These are phyloP conservation scores for Anagyrus pseudococci DNA, from an alignment of 2,888 invertebrate species.

Conservation along the genomic window DNA sequence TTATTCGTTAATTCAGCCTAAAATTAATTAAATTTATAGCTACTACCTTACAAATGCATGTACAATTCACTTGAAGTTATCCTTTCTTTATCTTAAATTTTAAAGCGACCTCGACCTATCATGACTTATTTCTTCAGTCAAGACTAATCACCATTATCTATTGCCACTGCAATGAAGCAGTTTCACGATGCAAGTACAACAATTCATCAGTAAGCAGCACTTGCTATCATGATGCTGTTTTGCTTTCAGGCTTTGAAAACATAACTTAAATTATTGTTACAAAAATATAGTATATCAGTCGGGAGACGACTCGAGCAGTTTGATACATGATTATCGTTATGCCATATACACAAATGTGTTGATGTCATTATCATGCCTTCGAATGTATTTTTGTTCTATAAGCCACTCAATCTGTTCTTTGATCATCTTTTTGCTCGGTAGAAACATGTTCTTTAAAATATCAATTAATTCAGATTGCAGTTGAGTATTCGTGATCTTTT, in stretches of 20 bases:
- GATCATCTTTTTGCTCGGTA: conserved; percentile 99
- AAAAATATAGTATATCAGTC: conserved; percentile 57
- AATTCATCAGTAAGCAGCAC: conserved; percentile 13
- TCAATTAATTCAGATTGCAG: conserved; percentile 97
- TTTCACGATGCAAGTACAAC: conserved; percentile 14
- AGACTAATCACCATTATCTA: conserved; percentile 22
- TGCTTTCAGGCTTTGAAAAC: conserved; percentile 16
- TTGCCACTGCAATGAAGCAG: conserved; percentile 11
- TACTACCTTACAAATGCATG: conserved; percentile 34
- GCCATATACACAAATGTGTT: conserved; percentile 99
- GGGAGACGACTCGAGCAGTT: conserved; percentile 34
- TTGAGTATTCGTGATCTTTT: conserved; percentile 90
- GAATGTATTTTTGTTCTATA: conserved; percentile 98
- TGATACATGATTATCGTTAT: conserved; percentile 62
- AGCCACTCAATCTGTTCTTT: conserved; percentile 99
- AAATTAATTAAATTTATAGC: conserved; percentile 33
- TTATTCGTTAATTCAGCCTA: conserved; percentile 29
- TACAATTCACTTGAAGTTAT: conserved; percentile 27
- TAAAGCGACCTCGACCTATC: conserved; percentile 28
- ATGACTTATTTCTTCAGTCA: conserved; percentile 13
- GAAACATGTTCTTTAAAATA: conserved; percentile 98
- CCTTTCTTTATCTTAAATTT: conserved; percentile 19
- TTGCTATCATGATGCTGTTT: conserved; percentile 23
- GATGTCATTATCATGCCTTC: conserved; percentile 94
- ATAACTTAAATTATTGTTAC: conserved; percentile 37